phyloP scores from a whole-genome alignment of 1,140 invertebrate species.

The Copidosoma floridanum region DNA sequence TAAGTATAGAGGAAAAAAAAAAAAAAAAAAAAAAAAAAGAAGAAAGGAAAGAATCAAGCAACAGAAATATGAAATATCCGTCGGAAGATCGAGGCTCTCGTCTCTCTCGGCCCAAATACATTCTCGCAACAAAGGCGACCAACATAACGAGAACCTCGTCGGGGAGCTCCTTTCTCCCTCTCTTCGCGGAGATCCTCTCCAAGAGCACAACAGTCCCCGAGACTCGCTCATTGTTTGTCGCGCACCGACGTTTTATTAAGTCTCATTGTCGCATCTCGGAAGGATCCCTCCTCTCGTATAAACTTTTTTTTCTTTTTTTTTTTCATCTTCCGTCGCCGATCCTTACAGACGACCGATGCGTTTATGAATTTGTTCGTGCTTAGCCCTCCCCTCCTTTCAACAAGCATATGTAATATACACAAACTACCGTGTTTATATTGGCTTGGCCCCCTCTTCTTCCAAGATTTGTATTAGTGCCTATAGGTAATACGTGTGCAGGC shows the following conservation, averaged over 20 bases:
- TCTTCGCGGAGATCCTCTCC: conserved; percentile 12
- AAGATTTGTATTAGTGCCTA: too few species aligned
- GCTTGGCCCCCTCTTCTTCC: too few species aligned
- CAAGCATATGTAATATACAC: too few species aligned
- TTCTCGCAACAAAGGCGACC: conserved; percentile 1
- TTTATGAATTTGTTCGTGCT: conserved; percentile 27
- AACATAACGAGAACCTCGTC: too few species aligned
- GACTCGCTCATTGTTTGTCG: conserved; percentile 12
- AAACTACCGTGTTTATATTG: conserved; percentile 25
- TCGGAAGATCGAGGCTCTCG: background rate
- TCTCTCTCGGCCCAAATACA: too few species aligned
- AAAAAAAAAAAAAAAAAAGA: background rate
- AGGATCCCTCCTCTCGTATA: conserved; percentile 5
- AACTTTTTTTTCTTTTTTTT: background rate
- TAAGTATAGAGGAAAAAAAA: background rate
- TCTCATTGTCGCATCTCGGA: conserved; percentile 25
- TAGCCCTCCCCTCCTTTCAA: conserved; percentile 7
- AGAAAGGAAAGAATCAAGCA: conserved; percentile 5
- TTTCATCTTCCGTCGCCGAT: conserved; percentile 13
- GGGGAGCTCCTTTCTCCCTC: too few species aligned
- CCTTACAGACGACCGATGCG: conserved; percentile 15
- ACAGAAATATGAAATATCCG: conserved; percentile 21
- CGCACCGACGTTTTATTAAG: conserved; percentile 11
- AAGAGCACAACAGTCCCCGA: too few species aligned
- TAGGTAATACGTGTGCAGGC: too few species aligned